Base-by-base conservation (phyloP, 2,888 invertebrate species). In the Athripsodes cinereus region DNA sequence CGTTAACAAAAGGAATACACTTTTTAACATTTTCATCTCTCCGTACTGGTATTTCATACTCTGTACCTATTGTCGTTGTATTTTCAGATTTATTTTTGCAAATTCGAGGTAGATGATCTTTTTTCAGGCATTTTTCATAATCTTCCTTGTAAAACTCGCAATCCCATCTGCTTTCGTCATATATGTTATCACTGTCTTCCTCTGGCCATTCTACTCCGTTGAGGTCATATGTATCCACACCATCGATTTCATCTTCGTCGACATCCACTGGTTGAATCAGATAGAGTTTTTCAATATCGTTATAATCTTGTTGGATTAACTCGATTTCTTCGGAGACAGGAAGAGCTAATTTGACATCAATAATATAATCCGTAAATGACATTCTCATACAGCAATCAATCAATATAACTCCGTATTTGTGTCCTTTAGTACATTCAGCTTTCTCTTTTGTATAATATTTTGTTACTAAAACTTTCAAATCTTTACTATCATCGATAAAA, bases 331-430 rank as follows among this genome's bases (percentile, higher is more conserved):
- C 64, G 5, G 59, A 51, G 22, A 64, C 61, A 6, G 59, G 22
- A 64, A 67, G 62, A 6, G 79, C 83, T 55, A 79, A 70, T 64
- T 80, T 80, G 2, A 74, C 69, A 53, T 81, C 77, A 2, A 82
- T 66, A 67, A 83, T 69, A 44, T 73, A 63, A 58, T 74, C 68
- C 64, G 82, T 82, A n/a, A 82, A 52, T 62, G 78, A 75, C 44
- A 71, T 65, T 1, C 71, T 68, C 1, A 67, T 66, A 52, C 70
- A 72, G 1, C 78, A 78, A 61, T 82, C 81, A 52, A 81, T 70
- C 13, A 83, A 64, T 18, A 73, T 67, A 1, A 82, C 70, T 0
- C 74, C 74, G 68, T 81, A 82, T 66, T 76, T 81, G 51, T 73
- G 67, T 1, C 77, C 78, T 5, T 68, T 73, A 0, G 78, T 76